Evolutionary conservation across 2,113 vertebrate species (phyloP).

Genomic region (Otis tarda): DNA sequence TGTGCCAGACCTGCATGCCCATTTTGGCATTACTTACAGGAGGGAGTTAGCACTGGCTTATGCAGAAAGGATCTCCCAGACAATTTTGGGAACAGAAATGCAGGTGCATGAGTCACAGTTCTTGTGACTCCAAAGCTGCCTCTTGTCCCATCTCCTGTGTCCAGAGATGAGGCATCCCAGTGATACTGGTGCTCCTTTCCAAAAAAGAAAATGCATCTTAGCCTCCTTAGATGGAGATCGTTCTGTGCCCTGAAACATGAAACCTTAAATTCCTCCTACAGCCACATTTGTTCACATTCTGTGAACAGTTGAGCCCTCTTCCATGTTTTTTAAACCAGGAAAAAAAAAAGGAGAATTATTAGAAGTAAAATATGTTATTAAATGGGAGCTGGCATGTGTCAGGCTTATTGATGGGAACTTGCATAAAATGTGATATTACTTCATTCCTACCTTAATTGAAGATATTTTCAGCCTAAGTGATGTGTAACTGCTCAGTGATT

Average conservation of each 20-base stretch:
- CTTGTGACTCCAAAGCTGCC: not conserved
- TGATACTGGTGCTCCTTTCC: not conserved
- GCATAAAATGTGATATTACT: conserved; percentile 63
- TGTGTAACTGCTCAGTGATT: conserved; percentile 54
- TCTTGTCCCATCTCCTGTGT: not conserved
- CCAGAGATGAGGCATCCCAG: not conserved
- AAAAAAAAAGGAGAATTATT: conserved; percentile 26
- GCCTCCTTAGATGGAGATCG: not conserved
- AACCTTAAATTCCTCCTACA: conserved; percentile 1
- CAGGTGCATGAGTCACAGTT: not conserved
- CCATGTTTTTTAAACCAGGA: not conserved
- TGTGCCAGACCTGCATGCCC: not conserved
- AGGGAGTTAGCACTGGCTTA: not conserved
- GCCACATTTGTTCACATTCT: not conserved
- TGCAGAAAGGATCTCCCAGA: not conserved
- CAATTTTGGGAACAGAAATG: not conserved
- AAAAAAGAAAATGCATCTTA: not conserved
- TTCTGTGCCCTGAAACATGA: not conserved
- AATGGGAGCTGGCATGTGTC: conserved; percentile 61
- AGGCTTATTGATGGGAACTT: conserved; percentile 62
- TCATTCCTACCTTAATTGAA: conserved; percentile 67
- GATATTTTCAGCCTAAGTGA: conserved; percentile 69
- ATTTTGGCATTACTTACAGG: not conserved
- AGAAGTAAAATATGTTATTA: conserved; percentile 65
- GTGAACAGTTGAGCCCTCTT: conserved; percentile 1